phyloP scores from a whole-genome alignment of 2,113 vertebrate species.

The rat (Rattus norvegicus) region DNA sequence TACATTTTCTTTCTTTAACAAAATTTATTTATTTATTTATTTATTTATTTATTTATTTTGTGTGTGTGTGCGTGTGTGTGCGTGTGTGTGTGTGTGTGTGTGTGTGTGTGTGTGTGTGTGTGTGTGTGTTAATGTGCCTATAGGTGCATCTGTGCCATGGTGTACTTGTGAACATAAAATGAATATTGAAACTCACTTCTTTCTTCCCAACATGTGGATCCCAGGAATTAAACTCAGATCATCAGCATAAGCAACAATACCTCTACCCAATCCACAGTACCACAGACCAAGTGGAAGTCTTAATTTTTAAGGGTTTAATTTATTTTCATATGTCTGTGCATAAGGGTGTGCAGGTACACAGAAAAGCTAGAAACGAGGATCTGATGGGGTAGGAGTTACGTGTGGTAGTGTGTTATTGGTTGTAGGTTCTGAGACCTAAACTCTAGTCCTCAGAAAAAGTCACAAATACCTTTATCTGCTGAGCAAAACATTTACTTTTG shows the following conservation, averaged over 20 bases:
- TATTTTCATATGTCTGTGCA: not conserved
- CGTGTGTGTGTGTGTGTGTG: not conserved
- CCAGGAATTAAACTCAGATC: too few species aligned
- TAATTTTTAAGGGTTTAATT: not conserved
- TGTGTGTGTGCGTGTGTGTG: not conserved
- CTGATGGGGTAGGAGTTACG: not conserved
- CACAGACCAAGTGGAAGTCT: too few species aligned
- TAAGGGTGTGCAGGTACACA: not conserved
- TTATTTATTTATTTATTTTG: not conserved
- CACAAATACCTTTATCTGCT: not conserved
- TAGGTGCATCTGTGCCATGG: not conserved
- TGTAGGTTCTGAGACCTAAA: not conserved
- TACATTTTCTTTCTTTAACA: not conserved
- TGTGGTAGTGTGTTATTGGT: too few species aligned
- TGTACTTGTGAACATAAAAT: not conserved
- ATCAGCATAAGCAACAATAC: not conserved
- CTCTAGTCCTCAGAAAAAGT: too few species aligned
- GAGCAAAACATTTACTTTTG: not conserved
- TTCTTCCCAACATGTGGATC: not conserved
- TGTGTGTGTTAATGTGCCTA: not conserved
- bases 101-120: too few species aligned
- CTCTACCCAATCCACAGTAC: not conserved
- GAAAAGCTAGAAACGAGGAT: not conserved
- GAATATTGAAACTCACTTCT: not conserved
- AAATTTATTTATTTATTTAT: not conserved